phyloP scores from a whole-genome alignment of 2,888 invertebrate species.

The Subacronicta megacephala region DNA sequence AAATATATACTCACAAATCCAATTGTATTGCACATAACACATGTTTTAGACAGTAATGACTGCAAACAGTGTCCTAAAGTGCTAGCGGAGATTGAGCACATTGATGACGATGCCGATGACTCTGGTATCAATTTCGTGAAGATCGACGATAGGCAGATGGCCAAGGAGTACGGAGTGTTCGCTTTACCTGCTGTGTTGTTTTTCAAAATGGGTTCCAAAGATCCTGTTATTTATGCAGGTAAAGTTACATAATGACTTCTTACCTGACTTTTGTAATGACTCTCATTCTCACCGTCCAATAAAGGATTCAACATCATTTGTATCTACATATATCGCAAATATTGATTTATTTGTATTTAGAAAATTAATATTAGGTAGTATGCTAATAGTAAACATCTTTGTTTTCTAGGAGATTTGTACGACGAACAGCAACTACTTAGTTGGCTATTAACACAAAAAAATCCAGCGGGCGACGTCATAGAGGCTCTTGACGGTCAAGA shows the following conservation, averaged over 20 bases:
- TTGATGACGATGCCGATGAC: slow-evolving; percentile 97
- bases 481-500: slow-evolving; percentile 96
- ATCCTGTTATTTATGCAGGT: slow-evolving; percentile 97
- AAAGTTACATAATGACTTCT: slow-evolving; percentile 43
- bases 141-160: slow-evolving; percentile 96
- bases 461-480: slow-evolving; percentile 97
- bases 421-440: slow-evolving; percentile 96
- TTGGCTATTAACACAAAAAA: slow-evolving; percentile 97
- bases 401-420: slow-evolving; percentile 93
- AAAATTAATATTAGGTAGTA: too few relatives aligned
- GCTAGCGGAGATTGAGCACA: slow-evolving; percentile 96
- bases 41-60: slow-evolving; percentile 96
- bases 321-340: too few relatives aligned
- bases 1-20: slow-evolving; percentile 63
- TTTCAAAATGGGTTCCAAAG: slow-evolving; percentile 96
- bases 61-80: slow-evolving; percentile 98
- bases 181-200: slow-evolving; percentile 97
- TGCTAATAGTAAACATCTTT: background rate
- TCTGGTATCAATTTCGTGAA: slow-evolving; percentile 98
- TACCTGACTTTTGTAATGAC: background rate
- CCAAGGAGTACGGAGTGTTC: slow-evolving; percentile 96
- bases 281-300: too few relatives aligned
- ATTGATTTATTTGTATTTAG: background rate
- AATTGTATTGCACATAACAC: slow-evolving; percentile 84
- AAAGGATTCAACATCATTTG: too few relatives aligned